Evolutionary conservation across 2,888 invertebrate species (phyloP), one percentile per base, ranked within the genome.

Genomic region (Melolontha melolontha): DNA sequence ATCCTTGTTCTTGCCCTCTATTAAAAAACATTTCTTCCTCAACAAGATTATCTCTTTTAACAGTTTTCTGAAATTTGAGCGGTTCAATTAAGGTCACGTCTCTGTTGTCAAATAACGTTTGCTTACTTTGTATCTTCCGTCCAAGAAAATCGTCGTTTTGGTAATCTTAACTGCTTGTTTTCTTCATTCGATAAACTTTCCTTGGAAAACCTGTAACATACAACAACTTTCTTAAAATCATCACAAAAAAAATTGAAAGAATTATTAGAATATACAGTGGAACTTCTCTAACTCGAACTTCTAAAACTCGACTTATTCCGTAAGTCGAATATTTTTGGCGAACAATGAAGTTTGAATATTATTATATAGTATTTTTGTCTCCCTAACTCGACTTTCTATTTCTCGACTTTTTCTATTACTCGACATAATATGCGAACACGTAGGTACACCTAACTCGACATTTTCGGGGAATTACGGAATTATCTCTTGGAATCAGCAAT

Each of bases 91-190:
- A 22, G 22, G 22, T 22, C 4, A 22, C 4, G 22, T 22, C 22
- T 2, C 22, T 22, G 22, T 22, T 22, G 22, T 22, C 4, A 6
- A 34, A n/a, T 14, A 22, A 14, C 11, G n/a, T 50, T 16, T 10
- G 22, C 81, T 78, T 81, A 90, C 90, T 87, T 88, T 49, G 87
- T 83, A 76, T 88, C 86, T 49, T 87, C 86, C 59, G 88, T 90
- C 92, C 93, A 93, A 29, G 89, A 87, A 83, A 92, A 94, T 69
- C 89, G 88, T 22, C 90, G 89, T 76, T 90, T 89, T 1, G 92
- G 92, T 57, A 90, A 85, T 0, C 88, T 85, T 75, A 86, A 83
- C 76, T 85, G 84, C 70, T 87, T 87, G 50, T 84, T 80, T 47
- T 87, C 87, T 52, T 87, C 85, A 16, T 84, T 84, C 1, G 77